Conservation (phyloP, 2,113 vertebrate genomes). For the Chrysemys picta region DNA sequence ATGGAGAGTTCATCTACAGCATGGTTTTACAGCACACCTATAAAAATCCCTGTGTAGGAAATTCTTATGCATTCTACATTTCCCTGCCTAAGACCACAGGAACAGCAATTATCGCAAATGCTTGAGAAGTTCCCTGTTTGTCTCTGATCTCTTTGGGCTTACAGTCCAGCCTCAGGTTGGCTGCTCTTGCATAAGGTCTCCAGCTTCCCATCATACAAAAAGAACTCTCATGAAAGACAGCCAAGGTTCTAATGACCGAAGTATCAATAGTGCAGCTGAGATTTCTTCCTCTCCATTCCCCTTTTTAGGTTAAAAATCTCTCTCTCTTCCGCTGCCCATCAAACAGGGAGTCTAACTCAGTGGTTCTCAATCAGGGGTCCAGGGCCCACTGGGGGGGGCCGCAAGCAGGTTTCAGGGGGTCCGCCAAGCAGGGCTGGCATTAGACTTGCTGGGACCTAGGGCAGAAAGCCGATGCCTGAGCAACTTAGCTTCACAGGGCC, state of each 20-base stretch:
- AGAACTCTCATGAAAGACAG: not conserved
- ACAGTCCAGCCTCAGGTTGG: not conserved
- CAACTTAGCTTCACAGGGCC: too few species aligned
- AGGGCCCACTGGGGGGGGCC: too few species aligned
- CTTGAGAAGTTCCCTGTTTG: not conserved
- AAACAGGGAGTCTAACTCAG: conserved; percentile 46
- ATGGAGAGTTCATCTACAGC: not conserved
- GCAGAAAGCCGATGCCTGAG: too few species aligned
- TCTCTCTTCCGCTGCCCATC: conserved; percentile 30
- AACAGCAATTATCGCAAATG: not conserved
- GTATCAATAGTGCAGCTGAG: not conserved
- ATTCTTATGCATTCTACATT: not conserved
- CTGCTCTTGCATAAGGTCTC: not conserved
- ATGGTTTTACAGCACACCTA: not conserved
- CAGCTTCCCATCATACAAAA: not conserved
- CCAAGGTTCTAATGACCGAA: not conserved
- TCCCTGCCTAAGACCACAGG: not conserved
- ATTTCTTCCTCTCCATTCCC: not conserved
- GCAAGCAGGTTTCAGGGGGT: too few species aligned
- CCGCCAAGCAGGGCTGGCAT: too few species aligned
- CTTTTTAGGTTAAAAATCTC: conserved; percentile 3
- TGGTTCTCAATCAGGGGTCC: too few species aligned
- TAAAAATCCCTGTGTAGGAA: not conserved
- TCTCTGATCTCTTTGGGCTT: not conserved
- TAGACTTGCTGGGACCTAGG: too few species aligned